Percentiles rank a stretch among this genome's conserved stretches.
Evolutionary conservation across 2,888 invertebrate species (phyloP).

Genomic region (Drosophila atripex): DNA sequence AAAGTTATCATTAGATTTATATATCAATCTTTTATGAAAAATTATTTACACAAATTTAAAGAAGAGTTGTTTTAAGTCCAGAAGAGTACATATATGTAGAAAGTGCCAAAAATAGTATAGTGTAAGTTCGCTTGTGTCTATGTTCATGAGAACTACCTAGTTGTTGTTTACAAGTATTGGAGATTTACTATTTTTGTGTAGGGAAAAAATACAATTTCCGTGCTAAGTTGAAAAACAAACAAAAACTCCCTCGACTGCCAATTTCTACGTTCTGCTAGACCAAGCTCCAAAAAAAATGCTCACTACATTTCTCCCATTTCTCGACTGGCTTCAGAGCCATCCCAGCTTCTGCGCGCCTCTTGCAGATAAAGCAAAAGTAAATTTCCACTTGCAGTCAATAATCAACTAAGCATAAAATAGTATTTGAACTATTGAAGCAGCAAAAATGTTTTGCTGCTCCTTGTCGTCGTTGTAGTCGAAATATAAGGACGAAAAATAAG

Average conservation of each 20-base stretch:
- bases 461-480: conserved; percentile 30
- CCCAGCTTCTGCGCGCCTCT: conserved; percentile 23
- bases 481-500: conserved; percentile 24
- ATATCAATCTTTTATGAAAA: too few relatives aligned
- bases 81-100: not conserved
- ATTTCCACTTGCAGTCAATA: conserved; percentile 78
- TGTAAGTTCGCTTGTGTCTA: not conserved
- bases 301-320: conserved; percentile 6
- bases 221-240: conserved; percentile 74
- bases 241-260: conserved; percentile 63
- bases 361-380: conserved; percentile 57
- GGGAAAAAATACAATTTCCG: conserved; percentile 69
- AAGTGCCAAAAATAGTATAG: not conserved
- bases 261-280: conserved; percentile 69
- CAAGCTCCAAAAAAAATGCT: conserved; percentile 44
- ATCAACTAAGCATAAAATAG: conserved; percentile 78
- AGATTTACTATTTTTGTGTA: conserved; percentile 16
- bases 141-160: conserved; percentile 10
- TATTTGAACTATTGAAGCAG: conserved; percentile 76
- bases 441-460: conserved; percentile 65
- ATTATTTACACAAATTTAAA: too few relatives aligned
- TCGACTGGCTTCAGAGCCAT: conserved; percentile 7
- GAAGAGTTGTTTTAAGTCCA: not conserved
- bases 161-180: conserved; percentile 51
- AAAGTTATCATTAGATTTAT: too few relatives aligned